Percentiles rank a stretch among this genome's conserved stretches.
phyloP scores from a whole-genome alignment of 2,797 vertebrate genomes.

The Myotis myotis region DNA sequence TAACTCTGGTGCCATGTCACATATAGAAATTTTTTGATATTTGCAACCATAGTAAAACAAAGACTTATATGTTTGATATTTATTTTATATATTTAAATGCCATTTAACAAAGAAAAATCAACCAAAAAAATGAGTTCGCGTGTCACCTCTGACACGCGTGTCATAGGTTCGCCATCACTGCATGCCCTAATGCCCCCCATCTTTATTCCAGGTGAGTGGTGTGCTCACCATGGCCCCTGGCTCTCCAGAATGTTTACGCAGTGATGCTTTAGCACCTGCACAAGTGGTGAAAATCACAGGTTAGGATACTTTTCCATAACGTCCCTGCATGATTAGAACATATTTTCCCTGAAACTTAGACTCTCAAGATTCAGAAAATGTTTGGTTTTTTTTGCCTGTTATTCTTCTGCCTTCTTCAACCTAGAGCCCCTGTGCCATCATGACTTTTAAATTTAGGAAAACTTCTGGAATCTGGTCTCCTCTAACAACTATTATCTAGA shows the following conservation, averaged over 20 bases:
- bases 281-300: neutral
- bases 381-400: neutral
- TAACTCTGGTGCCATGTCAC: too few relatives aligned
- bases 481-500: neutral
- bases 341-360: neutral
- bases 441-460: neutral
- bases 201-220: neutral
- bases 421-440: neutral
- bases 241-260: neutral
- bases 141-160: too few relatives aligned
- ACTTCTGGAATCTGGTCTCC: neutral
- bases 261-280: neutral
- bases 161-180: too few relatives aligned
- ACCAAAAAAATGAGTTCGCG: too few relatives aligned
- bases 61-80: too few relatives aligned
- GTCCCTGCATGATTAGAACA: neutral
- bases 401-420: neutral
- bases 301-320: neutral
- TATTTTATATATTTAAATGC: too few relatives aligned
- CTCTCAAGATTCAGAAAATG: neutral
- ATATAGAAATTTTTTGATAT: too few relatives aligned
- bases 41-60: too few relatives aligned
- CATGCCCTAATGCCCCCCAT: neutral
- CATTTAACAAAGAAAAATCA: too few relatives aligned
- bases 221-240: neutral